Conservation (phyloP, 2,797 vertebrate species). For the Chanos chanos region DNA sequence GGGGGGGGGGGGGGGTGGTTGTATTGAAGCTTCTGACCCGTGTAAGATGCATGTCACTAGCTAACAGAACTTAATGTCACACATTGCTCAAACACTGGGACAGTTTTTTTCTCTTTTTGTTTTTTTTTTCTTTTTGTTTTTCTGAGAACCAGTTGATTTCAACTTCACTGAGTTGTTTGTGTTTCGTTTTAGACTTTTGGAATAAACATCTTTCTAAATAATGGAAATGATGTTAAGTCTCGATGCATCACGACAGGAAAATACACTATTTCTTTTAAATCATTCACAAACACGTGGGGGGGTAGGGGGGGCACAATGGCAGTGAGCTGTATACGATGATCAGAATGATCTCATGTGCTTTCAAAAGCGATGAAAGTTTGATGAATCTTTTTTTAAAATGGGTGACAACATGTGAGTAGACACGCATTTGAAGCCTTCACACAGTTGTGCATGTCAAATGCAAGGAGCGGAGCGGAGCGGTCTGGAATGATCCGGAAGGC, state of each 20-base stretch:
- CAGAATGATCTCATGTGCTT: background rate
- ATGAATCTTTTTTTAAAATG: constrained; percentile 2
- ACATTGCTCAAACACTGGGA: too few species aligned
- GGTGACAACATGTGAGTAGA: background rate
- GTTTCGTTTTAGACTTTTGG: too few species aligned
- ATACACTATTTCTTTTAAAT: background rate
- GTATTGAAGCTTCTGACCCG: too few species aligned
- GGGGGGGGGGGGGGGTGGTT: background rate
- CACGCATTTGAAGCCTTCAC: background rate
- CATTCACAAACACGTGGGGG: constrained; percentile 6
- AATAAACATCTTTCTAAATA: too few species aligned
- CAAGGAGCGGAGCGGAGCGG: constrained; percentile 33
- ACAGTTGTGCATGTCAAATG: constrained; percentile 1
- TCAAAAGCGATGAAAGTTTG: constrained; percentile 7
- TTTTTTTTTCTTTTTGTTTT: too few species aligned
- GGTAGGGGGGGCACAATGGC: background rate
- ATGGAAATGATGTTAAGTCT: background rate
- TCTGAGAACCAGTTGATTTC: too few species aligned
- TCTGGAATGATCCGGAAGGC: constrained; percentile 28
- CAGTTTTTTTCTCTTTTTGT: too few species aligned
- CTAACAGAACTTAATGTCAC: too few species aligned
- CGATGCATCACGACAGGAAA: background rate
- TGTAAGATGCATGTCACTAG: too few species aligned
- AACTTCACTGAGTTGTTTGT: too few species aligned
- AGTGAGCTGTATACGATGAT: background rate